A percentile compares a stretch with the other conserved stretches of the same genome.
These are phyloP conservation scores for Leptodactylus fuscus DNA, from an alignment of 2,113 vertebrate genomes.

Conservation along the genomic window DNA sequence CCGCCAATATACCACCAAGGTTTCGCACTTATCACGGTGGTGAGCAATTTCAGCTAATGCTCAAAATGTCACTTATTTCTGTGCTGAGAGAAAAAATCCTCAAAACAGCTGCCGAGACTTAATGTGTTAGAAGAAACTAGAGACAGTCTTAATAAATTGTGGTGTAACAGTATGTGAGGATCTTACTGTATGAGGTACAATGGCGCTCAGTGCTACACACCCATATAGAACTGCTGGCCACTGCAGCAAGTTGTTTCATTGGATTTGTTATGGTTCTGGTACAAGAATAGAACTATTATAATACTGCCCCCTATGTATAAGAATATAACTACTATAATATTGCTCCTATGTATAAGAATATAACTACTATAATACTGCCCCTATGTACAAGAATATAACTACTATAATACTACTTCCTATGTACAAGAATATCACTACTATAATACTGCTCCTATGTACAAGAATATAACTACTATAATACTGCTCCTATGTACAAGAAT, in stretches of 20 bases:
- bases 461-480: constrained; percentile 16
- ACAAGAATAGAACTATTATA: constrained; percentile 2
- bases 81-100: background rate
- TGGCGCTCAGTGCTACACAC: no score
- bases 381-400: background rate
- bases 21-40: background rate
- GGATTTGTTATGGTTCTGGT: no score
- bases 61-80: background rate
- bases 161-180: no score
- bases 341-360: no score
- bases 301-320: background rate
- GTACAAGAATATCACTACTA: background rate
- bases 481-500: constrained; percentile 1
- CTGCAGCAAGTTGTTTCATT: no score
- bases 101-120: no score
- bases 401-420: background rate
- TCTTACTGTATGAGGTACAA: no score
- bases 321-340: no score
- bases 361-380: no score
- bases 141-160: no score
- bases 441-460: background rate
- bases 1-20: background rate
- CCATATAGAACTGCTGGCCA: no score
- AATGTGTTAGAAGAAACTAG: no score
- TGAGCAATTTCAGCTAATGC: background rate